These are phyloP conservation scores for Cephus nigrinus DNA, from an alignment of 2,888 invertebrate genomes.

Conservation along the genomic window DNA sequence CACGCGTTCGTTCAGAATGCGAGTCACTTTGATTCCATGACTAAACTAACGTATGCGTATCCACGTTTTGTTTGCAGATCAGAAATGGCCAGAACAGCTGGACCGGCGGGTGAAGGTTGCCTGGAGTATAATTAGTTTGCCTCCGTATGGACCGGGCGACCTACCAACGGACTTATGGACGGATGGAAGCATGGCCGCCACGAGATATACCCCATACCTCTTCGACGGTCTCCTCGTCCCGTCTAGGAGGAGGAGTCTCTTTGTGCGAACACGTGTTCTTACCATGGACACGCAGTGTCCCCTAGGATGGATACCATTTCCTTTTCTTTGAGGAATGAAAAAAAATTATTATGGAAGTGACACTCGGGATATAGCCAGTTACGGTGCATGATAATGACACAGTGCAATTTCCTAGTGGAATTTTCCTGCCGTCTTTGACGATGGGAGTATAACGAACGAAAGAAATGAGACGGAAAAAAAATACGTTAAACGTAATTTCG, in stretches of 20 bases:
- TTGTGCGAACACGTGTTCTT: slow-evolving; percentile 1
- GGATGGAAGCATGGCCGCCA: neutral
- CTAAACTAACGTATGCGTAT: neutral
- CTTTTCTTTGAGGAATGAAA: neutral
- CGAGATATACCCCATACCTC: neutral
- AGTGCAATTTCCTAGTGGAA: neutral
- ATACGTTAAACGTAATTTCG: neutral
- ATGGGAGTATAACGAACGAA: neutral
- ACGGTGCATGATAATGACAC: neutral
- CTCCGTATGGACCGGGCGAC: slow-evolving; percentile 27
- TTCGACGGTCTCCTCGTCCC: neutral
- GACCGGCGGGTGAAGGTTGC: slow-evolving; percentile 32
- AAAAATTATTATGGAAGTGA: neutral
- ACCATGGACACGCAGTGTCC: neutral
- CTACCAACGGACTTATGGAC: neutral
- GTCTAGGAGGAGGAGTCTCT: neutral
- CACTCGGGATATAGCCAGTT: neutral
- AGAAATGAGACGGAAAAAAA: neutral
- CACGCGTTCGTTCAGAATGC: neutral
- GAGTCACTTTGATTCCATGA: neutral
- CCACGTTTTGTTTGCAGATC: slow-evolving; percentile 28
- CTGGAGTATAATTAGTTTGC: slow-evolving; percentile 38
- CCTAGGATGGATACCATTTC: neutral
- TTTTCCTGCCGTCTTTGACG: neutral
- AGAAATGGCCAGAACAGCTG: slow-evolving; percentile 30